Conservation (phyloP, 35 echinoderm and acorn worm species). For the Patiria miniata region DNA sequence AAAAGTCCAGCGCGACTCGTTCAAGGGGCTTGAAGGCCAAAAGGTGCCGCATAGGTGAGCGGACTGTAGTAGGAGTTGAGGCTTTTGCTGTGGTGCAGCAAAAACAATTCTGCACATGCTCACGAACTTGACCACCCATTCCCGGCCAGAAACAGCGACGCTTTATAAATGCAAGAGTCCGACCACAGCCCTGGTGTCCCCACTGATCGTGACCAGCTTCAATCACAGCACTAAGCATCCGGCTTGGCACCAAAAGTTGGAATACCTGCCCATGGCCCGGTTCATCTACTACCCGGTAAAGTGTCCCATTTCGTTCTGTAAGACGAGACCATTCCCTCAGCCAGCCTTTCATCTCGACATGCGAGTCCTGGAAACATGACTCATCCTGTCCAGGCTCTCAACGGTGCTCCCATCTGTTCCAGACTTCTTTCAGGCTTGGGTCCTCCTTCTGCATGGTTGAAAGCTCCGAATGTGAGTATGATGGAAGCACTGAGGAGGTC, state of each 20-base stretch:
- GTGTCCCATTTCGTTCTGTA: neutral
- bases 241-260: neutral
- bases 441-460: no score
- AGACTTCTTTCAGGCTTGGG: no score
- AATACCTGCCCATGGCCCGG: neutral
- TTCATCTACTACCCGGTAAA: neutral
- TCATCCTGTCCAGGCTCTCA: no score
- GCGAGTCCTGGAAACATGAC: no score
- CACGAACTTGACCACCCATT: constrained; percentile 19
- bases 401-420: no score
- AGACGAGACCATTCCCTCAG: no score
- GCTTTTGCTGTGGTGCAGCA: constrained; percentile 45
- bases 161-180: constrained; percentile 28
- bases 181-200: neutral
- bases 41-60: constrained; percentile 36
- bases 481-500: no score
- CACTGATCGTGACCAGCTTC: neutral
- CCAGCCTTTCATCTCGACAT: no score
- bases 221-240: no score
- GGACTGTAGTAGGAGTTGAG: constrained; percentile 31
- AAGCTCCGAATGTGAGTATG: no score
- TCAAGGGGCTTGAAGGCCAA: constrained; percentile 30
- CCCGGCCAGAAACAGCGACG: constrained; percentile 61
- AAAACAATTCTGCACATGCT: constrained; percentile 43
- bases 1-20: constrained; percentile 31